Evolutionary conservation across 2,797 vertebrate genomes (phyloP).

Genomic region (Ictinia mississippiensis): DNA sequence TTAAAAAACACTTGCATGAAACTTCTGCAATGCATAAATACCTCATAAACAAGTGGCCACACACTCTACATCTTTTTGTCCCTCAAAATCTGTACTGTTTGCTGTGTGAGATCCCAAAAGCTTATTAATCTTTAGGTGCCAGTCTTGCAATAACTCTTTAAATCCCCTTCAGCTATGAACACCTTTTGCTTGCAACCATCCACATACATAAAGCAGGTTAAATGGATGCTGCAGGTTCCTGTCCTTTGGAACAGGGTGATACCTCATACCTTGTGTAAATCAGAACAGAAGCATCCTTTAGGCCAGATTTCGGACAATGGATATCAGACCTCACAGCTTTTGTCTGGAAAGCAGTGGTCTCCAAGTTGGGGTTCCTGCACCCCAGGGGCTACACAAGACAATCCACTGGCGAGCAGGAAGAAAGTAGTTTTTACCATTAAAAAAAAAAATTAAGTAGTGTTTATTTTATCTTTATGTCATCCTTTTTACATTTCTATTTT

Average conservation of each 20-base stretch:
- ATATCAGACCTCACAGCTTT: background rate
- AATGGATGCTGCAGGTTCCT: background rate
- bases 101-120: background rate
- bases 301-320: rapidly evolving
- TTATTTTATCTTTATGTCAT: background rate
- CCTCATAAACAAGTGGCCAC: background rate
- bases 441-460: background rate
- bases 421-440: background rate
- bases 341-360: background rate
- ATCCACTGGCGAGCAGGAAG: background rate
- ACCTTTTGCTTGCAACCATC: background rate
- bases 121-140: background rate
- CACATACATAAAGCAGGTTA: background rate
- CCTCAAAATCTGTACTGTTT: background rate
- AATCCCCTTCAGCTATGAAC: background rate
- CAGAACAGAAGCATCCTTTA: background rate
- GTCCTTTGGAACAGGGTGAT: background rate
- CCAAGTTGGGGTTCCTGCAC: background rate
- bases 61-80: background rate
- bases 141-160: background rate
- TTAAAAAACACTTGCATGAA: background rate
- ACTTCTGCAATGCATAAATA: background rate
- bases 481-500: background rate
- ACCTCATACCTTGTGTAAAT: background rate
- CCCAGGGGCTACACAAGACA: background rate